Evolutionary conservation across 2,113 vertebrate species (phyloP).

Genomic region (Psilopsiagon aurifrons): DNA sequence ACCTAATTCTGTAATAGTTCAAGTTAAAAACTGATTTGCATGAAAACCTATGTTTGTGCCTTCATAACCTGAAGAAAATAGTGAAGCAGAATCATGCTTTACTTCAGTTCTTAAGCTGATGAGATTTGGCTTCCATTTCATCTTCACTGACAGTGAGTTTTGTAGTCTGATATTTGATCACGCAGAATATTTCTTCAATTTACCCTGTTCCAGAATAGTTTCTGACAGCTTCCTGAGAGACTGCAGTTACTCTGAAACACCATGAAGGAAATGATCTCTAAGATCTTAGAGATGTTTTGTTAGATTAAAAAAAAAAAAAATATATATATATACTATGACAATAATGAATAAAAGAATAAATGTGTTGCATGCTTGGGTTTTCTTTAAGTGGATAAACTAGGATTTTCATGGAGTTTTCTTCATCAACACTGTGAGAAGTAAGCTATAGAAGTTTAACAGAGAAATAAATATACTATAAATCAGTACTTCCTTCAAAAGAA

Average conservation of each 20-base stretch:
- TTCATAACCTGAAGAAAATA: background rate
- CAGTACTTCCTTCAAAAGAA: background rate
- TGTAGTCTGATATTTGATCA: background rate
- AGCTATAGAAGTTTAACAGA: background rate
- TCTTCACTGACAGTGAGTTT: background rate
- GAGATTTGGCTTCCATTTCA: background rate
- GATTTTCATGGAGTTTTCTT: background rate
- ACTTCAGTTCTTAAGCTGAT: background rate
- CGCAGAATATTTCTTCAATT: background rate
- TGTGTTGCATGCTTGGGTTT: background rate
- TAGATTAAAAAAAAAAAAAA: background rate
- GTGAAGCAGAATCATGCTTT: background rate
- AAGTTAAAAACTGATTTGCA: background rate
- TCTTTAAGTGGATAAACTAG: background rate
- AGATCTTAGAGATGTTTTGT: background rate
- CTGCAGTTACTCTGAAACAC: background rate
- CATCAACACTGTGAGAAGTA: background rate
- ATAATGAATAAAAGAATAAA: background rate
- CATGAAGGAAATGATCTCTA: background rate
- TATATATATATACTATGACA: background rate
- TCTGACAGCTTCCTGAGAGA: background rate
- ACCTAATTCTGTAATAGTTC: background rate
- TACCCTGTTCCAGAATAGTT: background rate
- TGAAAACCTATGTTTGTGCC: background rate
- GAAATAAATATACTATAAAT: background rate